Conservation (phyloP, 1,140 invertebrate genomes). For the Daktulosphaira vitifoliae region DNA sequence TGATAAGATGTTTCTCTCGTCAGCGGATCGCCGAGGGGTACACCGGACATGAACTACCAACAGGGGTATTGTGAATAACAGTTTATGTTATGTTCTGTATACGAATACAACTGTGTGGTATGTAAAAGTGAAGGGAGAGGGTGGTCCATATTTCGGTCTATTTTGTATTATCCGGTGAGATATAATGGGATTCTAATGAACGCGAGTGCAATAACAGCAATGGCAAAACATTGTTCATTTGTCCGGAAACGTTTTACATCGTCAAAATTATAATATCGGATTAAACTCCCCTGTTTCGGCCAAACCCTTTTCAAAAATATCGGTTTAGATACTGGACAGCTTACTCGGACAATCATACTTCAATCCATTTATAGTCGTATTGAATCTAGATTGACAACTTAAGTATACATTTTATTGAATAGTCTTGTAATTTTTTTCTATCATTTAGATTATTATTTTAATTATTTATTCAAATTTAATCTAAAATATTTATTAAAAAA, state of each 20-base stretch:
- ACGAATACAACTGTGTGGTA: too few species aligned
- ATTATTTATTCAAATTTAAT: too few species aligned
- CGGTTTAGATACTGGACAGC: neutral
- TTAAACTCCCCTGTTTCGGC: slow-evolving; percentile 1
- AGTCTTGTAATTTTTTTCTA: too few species aligned
- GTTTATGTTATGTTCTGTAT: too few species aligned
- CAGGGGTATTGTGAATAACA: neutral
- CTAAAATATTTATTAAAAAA: too few species aligned
- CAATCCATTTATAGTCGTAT: too few species aligned
- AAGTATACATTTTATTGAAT: too few species aligned
- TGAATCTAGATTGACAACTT: too few species aligned
- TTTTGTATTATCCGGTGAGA: slow-evolving; percentile 15
- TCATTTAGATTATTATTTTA: too few species aligned
- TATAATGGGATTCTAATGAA: slow-evolving; percentile 32
- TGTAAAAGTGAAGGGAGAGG: neutral
- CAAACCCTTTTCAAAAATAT: slow-evolving; percentile 30
- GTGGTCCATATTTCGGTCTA: slow-evolving; percentile 10
- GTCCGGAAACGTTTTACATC: slow-evolving; percentile 23
- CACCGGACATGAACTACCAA: neutral
- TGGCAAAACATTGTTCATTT: slow-evolving; percentile 19
- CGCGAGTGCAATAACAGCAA: neutral
- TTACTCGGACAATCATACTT: neutral
- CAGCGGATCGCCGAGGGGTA: too few species aligned
- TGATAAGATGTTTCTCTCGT: neutral
- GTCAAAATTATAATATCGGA: slow-evolving; percentile 31